Conservation (phyloP, 2,888 invertebrate genomes). For the Bellardia bayeri region DNA sequence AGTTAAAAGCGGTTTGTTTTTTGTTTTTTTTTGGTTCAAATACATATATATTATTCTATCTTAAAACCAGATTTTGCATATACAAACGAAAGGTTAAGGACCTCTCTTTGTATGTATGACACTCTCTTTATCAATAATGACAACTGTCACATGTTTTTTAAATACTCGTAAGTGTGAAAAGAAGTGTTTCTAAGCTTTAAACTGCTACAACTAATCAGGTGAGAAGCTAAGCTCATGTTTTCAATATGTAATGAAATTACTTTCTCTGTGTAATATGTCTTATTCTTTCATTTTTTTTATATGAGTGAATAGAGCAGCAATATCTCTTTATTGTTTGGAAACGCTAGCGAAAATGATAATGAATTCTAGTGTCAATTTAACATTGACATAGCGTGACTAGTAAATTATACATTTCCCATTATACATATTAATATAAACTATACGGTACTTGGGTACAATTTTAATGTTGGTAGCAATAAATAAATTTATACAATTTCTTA, state of each 20-base stretch:
- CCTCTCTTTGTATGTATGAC: background rate
- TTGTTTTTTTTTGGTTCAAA: background rate
- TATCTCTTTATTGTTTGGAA: background rate
- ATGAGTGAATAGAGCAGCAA: background rate
- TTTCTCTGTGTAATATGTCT: conserved; percentile 6
- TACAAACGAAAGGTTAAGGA: background rate
- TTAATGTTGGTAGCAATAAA: background rate
- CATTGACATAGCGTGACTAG: conserved; percentile 72
- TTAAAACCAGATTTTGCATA: background rate
- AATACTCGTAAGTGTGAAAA: too few relatives aligned
- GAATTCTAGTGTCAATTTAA: conserved; percentile 63
- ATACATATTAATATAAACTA: conserved; percentile 47
- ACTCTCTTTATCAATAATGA: too few relatives aligned
- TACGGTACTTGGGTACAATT: too few relatives aligned
- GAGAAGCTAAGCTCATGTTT: background rate
- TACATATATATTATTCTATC: background rate
- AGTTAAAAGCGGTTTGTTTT: conserved; percentile 7
- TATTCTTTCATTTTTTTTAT: background rate
- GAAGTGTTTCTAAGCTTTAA: too few relatives aligned
- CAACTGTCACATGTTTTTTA: too few relatives aligned
- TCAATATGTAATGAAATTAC: background rate
- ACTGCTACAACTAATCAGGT: background rate
- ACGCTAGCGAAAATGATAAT: conserved; percentile 50
- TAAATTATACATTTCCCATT: conserved; percentile 62
- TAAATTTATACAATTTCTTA: conserved; percentile 60